These are phyloP conservation scores for Uria lomvia DNA, from an alignment of 2,113 vertebrate genomes.

Conservation along the genomic window DNA sequence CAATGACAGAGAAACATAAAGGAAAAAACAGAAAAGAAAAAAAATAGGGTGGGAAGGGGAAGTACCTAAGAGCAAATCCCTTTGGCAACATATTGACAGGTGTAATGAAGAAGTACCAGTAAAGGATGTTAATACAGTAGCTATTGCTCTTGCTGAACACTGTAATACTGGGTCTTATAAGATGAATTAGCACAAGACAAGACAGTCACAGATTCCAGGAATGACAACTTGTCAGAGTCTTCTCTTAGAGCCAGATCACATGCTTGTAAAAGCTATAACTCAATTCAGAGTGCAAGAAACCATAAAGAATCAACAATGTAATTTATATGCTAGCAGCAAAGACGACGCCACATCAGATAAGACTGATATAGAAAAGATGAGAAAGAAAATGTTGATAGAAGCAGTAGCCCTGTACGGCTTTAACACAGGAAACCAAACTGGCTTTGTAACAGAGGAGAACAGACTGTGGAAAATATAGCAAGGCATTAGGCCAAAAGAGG, in stretches of 20 bases:
- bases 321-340: constrained; percentile 9
- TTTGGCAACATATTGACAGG: constrained; percentile 9
- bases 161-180: background rate
- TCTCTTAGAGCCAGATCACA: background rate
- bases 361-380: background rate
- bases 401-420: background rate
- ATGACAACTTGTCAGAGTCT: background rate
- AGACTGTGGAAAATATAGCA: background rate
- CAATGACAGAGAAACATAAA: background rate
- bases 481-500: background rate
- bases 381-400: background rate
- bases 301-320: background rate
- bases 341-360: background rate
- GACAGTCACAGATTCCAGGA: background rate
- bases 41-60: background rate
- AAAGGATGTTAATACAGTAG: background rate
- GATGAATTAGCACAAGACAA: background rate
- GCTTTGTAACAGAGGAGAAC: background rate
- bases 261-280: background rate
- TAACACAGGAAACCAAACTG: background rate
- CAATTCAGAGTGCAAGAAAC: background rate
- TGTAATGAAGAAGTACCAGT: background rate
- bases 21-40: background rate
- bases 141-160: background rate
- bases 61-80: background rate